Percentiles rank a stretch among this genome's conserved stretches.
Conservation (phyloP, 2,888 invertebrate genomes). For the Salticus scenicus region DNA sequence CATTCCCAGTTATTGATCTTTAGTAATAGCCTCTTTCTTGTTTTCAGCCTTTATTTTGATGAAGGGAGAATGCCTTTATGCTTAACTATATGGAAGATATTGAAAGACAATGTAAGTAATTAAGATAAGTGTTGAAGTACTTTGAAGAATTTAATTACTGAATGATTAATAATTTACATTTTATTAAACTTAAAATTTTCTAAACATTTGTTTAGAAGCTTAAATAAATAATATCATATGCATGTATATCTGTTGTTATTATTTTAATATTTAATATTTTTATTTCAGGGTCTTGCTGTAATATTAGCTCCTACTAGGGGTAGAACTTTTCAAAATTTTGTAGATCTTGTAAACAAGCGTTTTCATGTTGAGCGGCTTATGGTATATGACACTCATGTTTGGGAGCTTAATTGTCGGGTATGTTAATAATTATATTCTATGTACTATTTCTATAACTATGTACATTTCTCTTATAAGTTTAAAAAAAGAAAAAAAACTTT, state of each 20-base stretch:
- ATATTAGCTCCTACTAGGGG: conserved; percentile 87
- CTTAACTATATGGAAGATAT: conserved; percentile 81
- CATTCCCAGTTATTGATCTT: no score
- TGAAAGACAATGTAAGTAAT: conserved; percentile 77
- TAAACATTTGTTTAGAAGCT: no score
- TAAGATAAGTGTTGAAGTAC: no score
- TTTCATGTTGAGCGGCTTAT: conserved; percentile 79
- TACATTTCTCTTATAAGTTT: not conserved
- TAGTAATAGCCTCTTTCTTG: no score
- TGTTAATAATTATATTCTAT: not conserved
- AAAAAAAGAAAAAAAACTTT: conserved; percentile 3
- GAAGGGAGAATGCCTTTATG: conserved; percentile 83
- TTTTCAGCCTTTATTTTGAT: conserved; percentile 83
- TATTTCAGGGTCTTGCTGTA: conserved; percentile 80
- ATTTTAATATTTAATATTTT: no score
- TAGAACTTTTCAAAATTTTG: conserved; percentile 83
- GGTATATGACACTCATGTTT: conserved; percentile 82
- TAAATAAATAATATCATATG: no score
- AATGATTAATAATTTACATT: no score
- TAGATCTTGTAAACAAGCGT: conserved; percentile 79
- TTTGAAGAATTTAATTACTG: conserved; percentile 2
- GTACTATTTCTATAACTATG: not conserved
- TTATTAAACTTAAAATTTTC: no score
- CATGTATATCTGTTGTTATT: no score
- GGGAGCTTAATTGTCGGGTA: conserved; percentile 80